phyloP scores from a whole-genome alignment of 2,888 invertebrate species.

The Phengaris arion region DNA sequence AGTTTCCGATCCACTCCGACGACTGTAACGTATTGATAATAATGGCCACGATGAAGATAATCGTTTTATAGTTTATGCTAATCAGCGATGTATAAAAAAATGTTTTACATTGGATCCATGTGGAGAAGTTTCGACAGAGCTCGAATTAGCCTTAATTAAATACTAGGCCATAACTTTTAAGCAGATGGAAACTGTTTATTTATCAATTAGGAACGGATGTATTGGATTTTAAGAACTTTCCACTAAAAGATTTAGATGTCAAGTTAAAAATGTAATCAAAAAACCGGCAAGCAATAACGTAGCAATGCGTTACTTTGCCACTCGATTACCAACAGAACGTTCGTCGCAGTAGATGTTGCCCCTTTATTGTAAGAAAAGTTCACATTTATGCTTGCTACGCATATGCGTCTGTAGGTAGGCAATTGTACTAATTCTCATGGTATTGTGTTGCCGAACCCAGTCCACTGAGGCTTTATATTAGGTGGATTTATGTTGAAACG shows the following conservation, averaged over 20 bases:
- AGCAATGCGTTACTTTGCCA: neutral
- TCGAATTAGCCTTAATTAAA: slow-evolving; percentile 19
- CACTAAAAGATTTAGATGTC: neutral
- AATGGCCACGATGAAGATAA: slow-evolving; percentile 16
- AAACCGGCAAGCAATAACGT: neutral
- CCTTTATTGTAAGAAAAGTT: neutral
- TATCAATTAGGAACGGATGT: neutral
- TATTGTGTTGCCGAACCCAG: slow-evolving; percentile 17
- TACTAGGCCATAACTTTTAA: neutral
- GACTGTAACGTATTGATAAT: slow-evolving; percentile 9
- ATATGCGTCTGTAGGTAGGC: neutral
- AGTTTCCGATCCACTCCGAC: slow-evolving; percentile 4
- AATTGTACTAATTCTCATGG: slow-evolving; percentile 30
- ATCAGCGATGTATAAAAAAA: slow-evolving; percentile 8
- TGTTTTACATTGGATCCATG: slow-evolving; percentile 21
- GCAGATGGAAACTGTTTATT: neutral
- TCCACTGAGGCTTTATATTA: slow-evolving; percentile 32
- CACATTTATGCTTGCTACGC: neutral
- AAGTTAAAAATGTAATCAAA: neutral
- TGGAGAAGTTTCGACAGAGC: slow-evolving; percentile 14
- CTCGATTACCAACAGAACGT: neutral
- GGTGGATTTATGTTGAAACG: slow-evolving; percentile 37
- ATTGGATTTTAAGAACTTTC: neutral
- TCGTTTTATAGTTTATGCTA: slow-evolving; percentile 20
- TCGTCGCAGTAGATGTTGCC: no score